Evolutionary conservation across 2,797 vertebrate genomes (phyloP), one percentile per base, ranked within the genome.

Genomic region (Notolabrus celidotus): DNA sequence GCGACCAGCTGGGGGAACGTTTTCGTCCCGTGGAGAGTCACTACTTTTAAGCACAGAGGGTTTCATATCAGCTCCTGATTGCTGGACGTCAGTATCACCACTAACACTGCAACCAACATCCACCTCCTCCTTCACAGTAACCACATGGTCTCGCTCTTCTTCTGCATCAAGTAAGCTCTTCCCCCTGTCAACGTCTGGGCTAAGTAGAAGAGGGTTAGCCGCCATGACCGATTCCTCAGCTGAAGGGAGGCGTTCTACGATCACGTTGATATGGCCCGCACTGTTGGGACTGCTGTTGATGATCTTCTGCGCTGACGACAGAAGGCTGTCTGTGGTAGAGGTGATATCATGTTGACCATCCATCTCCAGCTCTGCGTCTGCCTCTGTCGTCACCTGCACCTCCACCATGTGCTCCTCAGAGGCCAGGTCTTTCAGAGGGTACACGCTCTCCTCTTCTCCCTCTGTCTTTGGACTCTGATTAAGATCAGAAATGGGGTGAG

Each of bases 251-350:
- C 97, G 96, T 29, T 99, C 98, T 11, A 99, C 98, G 11, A 99
- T 99, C 81, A 99, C 98, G 0, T 99, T 99, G 78, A 98, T 93
- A 0, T 99, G 97, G 2, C 97, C 97, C 0, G 95, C 95, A 19
- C 93, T 94, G 75, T 96, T 97, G 10, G 95, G 95, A 68, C 96
- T 94, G 76, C 96, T 96, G 88, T 83, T 97, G 80, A 99, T 97
- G 51, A 99, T 99, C 88, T 99, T 98, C 80, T 99, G 97, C 31
- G 97, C 98, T 0, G 98, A 99, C 0, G 96, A 97, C 54, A 99
- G 94, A 1, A 99, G 90, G 77, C 96, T 99, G 79, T 99, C 96
- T 2, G 89, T 45, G 8, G 64, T 74, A 0, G 80, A 73, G 19
- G 56, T 0, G 29, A 73, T 49, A 2, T 79, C 77, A 3, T 60